These are phyloP conservation scores for Manis javanica DNA, from an alignment of 2,797 vertebrate genomes.

Conservation along the genomic window DNA sequence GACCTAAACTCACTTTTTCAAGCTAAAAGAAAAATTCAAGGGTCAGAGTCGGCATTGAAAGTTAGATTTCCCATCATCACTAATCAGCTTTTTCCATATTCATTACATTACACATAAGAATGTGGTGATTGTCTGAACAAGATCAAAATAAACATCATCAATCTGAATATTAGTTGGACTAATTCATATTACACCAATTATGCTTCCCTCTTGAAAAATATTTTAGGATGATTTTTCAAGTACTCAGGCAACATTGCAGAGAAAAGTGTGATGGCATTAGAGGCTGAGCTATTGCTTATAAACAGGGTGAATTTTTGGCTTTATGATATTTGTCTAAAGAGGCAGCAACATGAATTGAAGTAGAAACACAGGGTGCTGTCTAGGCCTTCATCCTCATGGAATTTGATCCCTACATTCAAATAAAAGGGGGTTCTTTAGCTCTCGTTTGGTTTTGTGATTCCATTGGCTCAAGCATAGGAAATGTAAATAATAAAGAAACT, in stretches of 20 bases:
- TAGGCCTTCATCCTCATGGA: background rate
- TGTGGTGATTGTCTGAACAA: conserved; percentile 46
- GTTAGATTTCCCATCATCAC: background rate
- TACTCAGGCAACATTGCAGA: conserved; percentile 50
- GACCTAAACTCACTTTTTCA: conserved; percentile 31
- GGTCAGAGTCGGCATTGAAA: conserved; percentile 6
- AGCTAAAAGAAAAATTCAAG: conserved; percentile 41
- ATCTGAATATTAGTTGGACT: conserved; percentile 57
- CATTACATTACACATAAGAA: background rate
- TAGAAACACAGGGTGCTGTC: background rate
- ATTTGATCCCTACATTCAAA: background rate
- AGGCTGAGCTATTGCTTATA: conserved; percentile 67
- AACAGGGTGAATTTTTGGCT: conserved; percentile 33
- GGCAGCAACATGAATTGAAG: conserved; percentile 56
- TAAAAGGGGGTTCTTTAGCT: background rate
- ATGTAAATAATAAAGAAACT: conserved; percentile 80
- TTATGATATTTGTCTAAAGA: conserved; percentile 68
- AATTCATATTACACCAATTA: conserved; percentile 76
- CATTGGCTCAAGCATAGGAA: background rate
- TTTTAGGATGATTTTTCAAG: conserved; percentile 78
- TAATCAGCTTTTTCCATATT: conserved; percentile 26
- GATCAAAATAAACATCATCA: conserved; percentile 70
- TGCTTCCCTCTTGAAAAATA: conserved; percentile 70
- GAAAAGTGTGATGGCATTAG: conserved; percentile 63
- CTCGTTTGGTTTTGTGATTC: background rate